These are phyloP conservation scores for Thumatha senex DNA, from an alignment of 2,888 invertebrate genomes.

Conservation along the genomic window DNA sequence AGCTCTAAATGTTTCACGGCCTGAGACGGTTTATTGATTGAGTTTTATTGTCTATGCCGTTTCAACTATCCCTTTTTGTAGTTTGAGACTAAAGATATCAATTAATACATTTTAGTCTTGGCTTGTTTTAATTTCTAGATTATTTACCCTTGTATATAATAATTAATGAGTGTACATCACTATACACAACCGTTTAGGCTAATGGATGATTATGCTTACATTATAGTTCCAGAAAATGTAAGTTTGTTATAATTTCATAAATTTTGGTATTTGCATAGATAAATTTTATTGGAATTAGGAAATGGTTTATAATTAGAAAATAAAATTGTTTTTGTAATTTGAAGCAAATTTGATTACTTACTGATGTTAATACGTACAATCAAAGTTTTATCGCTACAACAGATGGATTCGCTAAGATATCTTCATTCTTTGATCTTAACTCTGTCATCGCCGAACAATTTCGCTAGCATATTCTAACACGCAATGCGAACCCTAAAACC, in stretches of 20 bases:
- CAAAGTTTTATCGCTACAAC: no score
- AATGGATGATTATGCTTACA: no score
- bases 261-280: not conserved
- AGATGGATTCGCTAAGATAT: constrained; percentile 21
- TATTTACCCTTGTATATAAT: not conserved
- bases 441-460: constrained; percentile 16
- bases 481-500: constrained; percentile 4
- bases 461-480: constrained; percentile 8
- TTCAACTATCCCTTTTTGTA: constrained; percentile 59
- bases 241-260: not conserved
- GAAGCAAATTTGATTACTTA: no score
- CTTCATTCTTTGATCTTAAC: constrained; percentile 29
- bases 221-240: no score
- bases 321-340: no score
- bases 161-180: not conserved
- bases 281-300: no score
- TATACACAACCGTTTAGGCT: not conserved
- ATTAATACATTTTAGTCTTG: constrained; percentile 7
- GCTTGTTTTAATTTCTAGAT: constrained; percentile 5
- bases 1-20: constrained; percentile 61
- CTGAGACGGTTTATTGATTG: constrained; percentile 69
- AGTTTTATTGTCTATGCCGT: constrained; percentile 73
- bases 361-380: no score
- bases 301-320: no score
- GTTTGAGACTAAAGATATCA: constrained; percentile 3